Evolutionary conservation across 2,797 vertebrate genomes (phyloP).

Genomic region (Rhabdomys pumilio): DNA sequence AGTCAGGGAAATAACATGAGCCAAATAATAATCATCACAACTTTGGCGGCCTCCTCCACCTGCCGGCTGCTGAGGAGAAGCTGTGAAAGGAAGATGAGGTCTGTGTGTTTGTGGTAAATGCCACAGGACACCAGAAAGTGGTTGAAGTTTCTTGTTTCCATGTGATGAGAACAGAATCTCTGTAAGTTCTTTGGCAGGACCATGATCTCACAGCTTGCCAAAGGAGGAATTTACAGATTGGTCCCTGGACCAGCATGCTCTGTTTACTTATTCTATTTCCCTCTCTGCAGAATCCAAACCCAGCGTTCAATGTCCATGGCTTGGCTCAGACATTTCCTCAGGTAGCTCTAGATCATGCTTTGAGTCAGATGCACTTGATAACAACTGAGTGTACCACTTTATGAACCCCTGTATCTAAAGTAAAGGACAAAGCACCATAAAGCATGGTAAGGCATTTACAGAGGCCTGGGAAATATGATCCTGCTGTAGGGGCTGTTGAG

Average conservation of each 20-base stretch:
- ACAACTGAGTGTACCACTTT: constrained; percentile 25
- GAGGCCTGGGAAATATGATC: constrained; percentile 53
- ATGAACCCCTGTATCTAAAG: constrained; percentile 14
- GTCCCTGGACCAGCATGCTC: not conserved
- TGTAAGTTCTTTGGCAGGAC: constrained; percentile 1
- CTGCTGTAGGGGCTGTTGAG: not conserved
- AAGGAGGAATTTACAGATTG: not conserved
- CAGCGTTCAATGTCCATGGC: not conserved
- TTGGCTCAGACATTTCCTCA: constrained; percentile 48
- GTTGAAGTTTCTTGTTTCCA: constrained; percentile 51
- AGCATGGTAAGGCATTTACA: constrained; percentile 72
- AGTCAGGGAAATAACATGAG: not conserved
- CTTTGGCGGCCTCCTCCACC: not conserved
- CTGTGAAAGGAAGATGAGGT: constrained; percentile 5
- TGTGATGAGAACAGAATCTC: constrained; percentile 12
- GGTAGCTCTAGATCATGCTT: not conserved
- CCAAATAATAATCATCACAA: not conserved
- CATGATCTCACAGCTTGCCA: not conserved
- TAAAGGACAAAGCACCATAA: constrained; percentile 56
- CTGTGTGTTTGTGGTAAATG: constrained; percentile 34
- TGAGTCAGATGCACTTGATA: constrained; percentile 10
- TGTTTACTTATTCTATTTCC: not conserved
- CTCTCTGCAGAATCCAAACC: constrained; percentile 31
- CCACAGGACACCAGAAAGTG: not conserved
- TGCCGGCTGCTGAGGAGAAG: not conserved